Base-by-base conservation (phyloP, 2,797 vertebrate species). In the Trichosurus vulpecula region DNA sequence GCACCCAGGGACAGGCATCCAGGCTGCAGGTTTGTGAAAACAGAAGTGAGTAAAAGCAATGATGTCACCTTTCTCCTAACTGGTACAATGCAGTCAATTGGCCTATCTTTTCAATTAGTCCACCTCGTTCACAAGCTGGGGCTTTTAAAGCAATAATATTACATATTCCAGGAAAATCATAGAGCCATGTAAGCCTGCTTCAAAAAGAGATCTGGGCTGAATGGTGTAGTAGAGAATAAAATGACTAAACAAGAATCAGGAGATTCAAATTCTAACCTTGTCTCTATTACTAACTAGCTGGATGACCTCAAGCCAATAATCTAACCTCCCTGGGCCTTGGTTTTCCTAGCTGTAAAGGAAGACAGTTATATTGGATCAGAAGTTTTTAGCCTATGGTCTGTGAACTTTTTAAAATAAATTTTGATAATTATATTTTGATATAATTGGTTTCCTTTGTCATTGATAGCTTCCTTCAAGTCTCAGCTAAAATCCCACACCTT, bases 11-110 rank as follows among this genome's bases (percentile, higher is more conserved):
- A 14, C 52, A 51, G 66, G 12, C n/a, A 22, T 55, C 13, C 31
- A 54, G 54, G 52, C 41, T 91, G 52, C 51, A 91, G 51, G 54
- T 93, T 91, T 95, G 57, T 53, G 91, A 95, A 96, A 93, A 94
- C 6, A 91, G 53, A 90, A 1, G 19, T 35, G 53, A 90, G 11
- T 29, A 35, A 91, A 27, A 92, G 52, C 27, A 92, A 41, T 92
- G 22, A 61, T 52, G 52, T 25, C 51, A 94, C 90, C 31, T 92
- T 95, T 74, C 41, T 89, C n/a, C 81, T 9, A 25, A 51, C 30
- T n/a, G 94, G 54, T 92, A 81, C 35, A 54, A 19, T 89, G 9
- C 90, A 47, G 14, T 92, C 87, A 94, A 92, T 29, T 87, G 41
- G 25, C 25, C 74, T 41, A 47, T 47, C 41, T 87, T 87, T 87